Conservation (phyloP, 2,797 vertebrate species). For the Tachyglossus aculeatus region DNA sequence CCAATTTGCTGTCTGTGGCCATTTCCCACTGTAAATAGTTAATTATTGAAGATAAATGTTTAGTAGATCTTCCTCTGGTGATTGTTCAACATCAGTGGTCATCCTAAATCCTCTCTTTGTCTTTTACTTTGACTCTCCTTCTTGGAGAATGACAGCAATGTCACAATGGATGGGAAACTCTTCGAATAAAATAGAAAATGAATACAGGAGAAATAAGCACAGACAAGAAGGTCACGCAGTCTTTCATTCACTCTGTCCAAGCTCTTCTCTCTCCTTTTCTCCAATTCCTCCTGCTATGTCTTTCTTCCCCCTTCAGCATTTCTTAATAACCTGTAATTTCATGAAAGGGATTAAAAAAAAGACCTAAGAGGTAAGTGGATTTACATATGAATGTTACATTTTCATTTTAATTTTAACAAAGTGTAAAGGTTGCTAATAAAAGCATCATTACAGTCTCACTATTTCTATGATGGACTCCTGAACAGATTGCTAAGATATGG, state of each 20-base stretch:
- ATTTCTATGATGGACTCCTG: conserved; percentile 43
- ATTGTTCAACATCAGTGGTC: conserved; percentile 25
- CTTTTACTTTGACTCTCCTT: conserved; percentile 14
- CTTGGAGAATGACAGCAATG: background rate
- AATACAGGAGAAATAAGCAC: background rate
- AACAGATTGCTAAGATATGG: conserved; percentile 60
- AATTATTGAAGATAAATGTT: conserved; percentile 52
- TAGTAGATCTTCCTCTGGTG: conserved; percentile 45
- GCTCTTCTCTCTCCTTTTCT: background rate
- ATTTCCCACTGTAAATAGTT: conserved; percentile 45
- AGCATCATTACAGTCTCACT: conserved; percentile 47
- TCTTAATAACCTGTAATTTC: conserved; percentile 56
- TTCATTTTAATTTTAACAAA: conserved; percentile 65
- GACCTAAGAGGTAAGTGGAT: conserved; percentile 50
- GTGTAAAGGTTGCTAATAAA: conserved; percentile 67
- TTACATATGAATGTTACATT: conserved; percentile 64
- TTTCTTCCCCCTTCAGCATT: conserved; percentile 50
- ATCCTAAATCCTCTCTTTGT: background rate
- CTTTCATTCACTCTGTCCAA: background rate
- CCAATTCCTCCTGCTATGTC: conserved; percentile 24
- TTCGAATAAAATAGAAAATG: background rate
- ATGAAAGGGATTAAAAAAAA: conserved; percentile 46
- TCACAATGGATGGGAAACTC: background rate
- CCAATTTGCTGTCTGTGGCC: conserved; percentile 9
- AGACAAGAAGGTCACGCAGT: conserved; percentile 19